Evolutionary conservation across 2,797 vertebrate genomes (phyloP).

Genomic region (Choloepus didactylus): DNA sequence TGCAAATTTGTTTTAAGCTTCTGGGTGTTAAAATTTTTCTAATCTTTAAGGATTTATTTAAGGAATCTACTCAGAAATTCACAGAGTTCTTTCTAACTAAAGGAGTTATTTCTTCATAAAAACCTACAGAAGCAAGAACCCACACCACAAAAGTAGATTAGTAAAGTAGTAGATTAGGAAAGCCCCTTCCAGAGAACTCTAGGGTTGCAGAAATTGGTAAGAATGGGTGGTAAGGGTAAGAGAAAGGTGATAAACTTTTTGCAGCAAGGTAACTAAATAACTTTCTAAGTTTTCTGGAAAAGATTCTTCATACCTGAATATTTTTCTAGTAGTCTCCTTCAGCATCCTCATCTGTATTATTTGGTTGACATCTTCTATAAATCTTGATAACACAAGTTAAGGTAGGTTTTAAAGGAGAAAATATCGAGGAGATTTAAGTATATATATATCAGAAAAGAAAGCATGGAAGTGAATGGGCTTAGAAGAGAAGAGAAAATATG

Average conservation of each 20-base stretch:
- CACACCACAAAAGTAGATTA: background rate
- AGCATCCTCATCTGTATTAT: conserved; percentile 1
- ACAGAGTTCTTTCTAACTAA: conserved; percentile 26
- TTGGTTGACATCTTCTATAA: conserved; percentile 22
- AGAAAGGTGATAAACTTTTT: conserved; percentile 5
- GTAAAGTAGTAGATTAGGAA: background rate
- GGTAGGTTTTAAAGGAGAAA: background rate
- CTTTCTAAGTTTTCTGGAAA: conserved; percentile 34
- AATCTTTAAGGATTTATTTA: background rate
- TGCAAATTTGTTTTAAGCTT: background rate
- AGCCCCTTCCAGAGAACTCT: background rate
- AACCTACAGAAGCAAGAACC: background rate
- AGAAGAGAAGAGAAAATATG: background rate
- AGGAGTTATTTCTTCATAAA: background rate
- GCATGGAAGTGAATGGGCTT: background rate
- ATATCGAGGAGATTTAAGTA: background rate
- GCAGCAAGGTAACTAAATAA: background rate
- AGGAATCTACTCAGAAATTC: background rate
- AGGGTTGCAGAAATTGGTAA: background rate
- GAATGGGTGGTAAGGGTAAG: background rate
- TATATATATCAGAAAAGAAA: background rate
- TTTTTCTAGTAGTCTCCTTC: background rate
- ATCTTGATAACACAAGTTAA: conserved; percentile 17
- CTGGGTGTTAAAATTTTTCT: background rate
- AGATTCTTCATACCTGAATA: background rate